Conservation (phyloP, 1,140 invertebrate genomes). For the Campoletis sonorensis region DNA sequence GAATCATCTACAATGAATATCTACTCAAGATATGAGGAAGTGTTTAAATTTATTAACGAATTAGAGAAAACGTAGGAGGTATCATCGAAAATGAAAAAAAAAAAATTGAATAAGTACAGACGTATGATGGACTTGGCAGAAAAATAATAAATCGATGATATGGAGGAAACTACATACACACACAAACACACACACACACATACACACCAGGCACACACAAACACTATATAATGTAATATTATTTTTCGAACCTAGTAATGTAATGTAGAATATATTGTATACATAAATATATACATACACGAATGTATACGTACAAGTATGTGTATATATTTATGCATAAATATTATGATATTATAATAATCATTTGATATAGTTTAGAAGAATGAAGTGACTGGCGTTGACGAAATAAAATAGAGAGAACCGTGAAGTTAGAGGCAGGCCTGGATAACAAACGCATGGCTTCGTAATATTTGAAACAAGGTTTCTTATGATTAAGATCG, state of each 20-base stretch:
- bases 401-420: constrained; percentile 65
- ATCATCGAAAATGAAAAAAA: not conserved
- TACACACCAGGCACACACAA: constrained; percentile 59
- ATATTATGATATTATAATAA: constrained; percentile 69
- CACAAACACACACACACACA: constrained; percentile 61
- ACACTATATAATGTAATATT: constrained; percentile 75
- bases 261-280: constrained; percentile 72
- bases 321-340: not conserved
- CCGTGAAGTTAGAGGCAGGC: constrained; percentile 50
- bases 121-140: constrained; percentile 39
- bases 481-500: constrained; percentile 63
- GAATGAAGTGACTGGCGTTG: constrained; percentile 62
- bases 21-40: not conserved
- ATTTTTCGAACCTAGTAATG: constrained; percentile 76
- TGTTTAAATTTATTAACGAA: no score
- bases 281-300: not conserved
- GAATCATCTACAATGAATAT: not conserved
- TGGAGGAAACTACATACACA: constrained; percentile 59
- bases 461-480: constrained; percentile 70
- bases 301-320: not conserved
- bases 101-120: constrained; percentile 42
- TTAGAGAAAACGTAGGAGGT: no score
- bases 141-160: constrained; percentile 31
- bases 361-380: constrained; percentile 71
- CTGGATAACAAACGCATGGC: constrained; percentile 53